Base-by-base conservation (phyloP, 2,113 vertebrate species). In the Pollimyrus isidori region DNA sequence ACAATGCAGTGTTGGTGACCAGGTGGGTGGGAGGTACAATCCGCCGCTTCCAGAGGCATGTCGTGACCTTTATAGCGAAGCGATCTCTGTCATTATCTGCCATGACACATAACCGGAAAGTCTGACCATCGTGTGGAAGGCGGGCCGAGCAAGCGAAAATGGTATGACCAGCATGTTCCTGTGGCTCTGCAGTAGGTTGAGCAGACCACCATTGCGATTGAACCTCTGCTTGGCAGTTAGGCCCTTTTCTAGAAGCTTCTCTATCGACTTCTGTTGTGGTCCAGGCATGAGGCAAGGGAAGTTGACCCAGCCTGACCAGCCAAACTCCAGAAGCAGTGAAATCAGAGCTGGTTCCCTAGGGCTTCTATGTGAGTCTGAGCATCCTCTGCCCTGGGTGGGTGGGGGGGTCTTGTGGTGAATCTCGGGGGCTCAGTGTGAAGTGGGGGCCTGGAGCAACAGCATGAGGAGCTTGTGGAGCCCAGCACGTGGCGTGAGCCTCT, bases 381-480 rank as follows among this genome's bases (percentile, higher is more conserved):
- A 30, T n/a, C 62, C 62, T 65, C 62, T 65, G n/a, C n/a, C 62
- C 62, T 30, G 62, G 62, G 1, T 10, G 9, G 62, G 82, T 6
- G 82, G 3, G n/a, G n/a, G 23, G 45, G 82, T 85, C n/a, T 46
- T 0, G 82, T 84, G n/a, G 82, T 85, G 21, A 85, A 85, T 23
- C 39, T 48, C 46, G 1, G 9, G 3, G 21, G 82, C 42, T 48
- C 82, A n/a, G 10, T 49, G 42, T n/a, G 45, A 85, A n/a, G 46
- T 49, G 45, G 10, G 42, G 39, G 42, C 45, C 46, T n/a, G 42
- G 21, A 84, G 39, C 7, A 7, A 7, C 82, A 23, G 87, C 9
- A n/a, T 56, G 89, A 49, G 89, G 88, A 82, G 88, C 73, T 48
- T 91, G 87, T 83, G 89, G 87, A 65, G 65, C 4, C n/a, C 65